Percentiles rank a stretch among this genome's conserved stretches.
Evolutionary conservation across 2,888 invertebrate genomes (phyloP).

Genomic region (Argyra leucocephala): DNA sequence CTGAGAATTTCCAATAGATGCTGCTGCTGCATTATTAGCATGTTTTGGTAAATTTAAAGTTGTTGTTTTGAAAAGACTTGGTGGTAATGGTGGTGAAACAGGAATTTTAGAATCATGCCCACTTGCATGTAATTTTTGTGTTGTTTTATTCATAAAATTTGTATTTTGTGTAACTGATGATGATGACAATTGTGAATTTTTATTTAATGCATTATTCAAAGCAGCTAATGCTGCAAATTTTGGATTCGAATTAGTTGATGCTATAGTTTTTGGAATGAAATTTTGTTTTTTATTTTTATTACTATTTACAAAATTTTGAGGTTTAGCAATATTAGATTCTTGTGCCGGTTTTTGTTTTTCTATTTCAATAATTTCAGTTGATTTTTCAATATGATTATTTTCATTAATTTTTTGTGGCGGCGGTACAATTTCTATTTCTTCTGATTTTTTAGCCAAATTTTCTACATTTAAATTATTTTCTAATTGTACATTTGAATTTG

Average conservation of each 20-base stretch:
- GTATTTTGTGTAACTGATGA: constrained; percentile 3
- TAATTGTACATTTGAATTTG: not conserved
- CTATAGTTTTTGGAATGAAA: constrained; percentile 11
- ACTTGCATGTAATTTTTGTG: constrained; percentile 25
- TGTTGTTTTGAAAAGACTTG: constrained; percentile 38
- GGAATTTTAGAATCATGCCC: constrained; percentile 33
- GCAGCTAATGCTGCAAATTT: constrained; percentile 18
- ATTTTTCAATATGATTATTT: constrained; percentile 9
- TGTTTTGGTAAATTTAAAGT: constrained; percentile 29
- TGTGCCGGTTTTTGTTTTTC: constrained; percentile 10
- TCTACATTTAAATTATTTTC: not conserved
- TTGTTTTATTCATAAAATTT: constrained; percentile 15
- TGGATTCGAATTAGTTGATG: constrained; percentile 15
- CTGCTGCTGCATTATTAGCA: constrained; percentile 22
- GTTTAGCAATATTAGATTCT: constrained; percentile 13
- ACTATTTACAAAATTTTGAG: not conserved
- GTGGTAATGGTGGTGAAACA: constrained; percentile 39
- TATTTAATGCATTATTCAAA: constrained; percentile 14
- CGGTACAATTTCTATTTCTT: constrained; percentile 5
- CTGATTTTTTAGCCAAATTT: not conserved
- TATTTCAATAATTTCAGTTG: constrained; percentile 12
- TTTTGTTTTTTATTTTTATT: constrained; percentile 11
- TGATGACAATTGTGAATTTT: constrained; percentile 17
- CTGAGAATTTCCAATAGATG: constrained; percentile 13
- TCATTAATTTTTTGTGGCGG: constrained; percentile 11